These are phyloP conservation scores for Polia nebulosa DNA, from an alignment of 2,888 invertebrate genomes.

Conservation along the genomic window DNA sequence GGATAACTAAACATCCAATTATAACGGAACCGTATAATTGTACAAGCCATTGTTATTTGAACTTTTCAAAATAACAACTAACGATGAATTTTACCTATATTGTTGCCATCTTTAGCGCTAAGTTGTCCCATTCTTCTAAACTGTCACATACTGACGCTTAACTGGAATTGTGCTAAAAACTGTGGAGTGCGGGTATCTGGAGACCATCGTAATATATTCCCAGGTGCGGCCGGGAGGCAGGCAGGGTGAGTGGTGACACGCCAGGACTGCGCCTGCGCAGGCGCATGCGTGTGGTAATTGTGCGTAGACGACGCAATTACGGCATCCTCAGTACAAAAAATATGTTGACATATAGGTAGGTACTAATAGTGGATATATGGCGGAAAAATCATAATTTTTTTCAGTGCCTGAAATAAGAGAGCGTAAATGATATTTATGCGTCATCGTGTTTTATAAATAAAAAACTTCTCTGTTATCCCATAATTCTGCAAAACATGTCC, in stretches of 20 bases:
- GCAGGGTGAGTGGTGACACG: slow-evolving; percentile 24
- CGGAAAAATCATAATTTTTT: slow-evolving; percentile 4
- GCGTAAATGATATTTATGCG: background rate
- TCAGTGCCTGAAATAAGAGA: background rate
- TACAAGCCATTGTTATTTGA: background rate
- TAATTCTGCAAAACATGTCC: background rate
- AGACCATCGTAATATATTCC: slow-evolving; percentile 49
- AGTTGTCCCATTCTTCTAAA: slow-evolving; percentile 19
- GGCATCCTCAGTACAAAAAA: slow-evolving; percentile 19
- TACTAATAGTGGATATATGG: slow-evolving; percentile 4
- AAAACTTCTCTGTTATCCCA: background rate
- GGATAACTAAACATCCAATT: background rate
- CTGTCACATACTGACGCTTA: slow-evolving; percentile 2
- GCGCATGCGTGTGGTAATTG: slow-evolving; percentile 60
- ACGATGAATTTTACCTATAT: slow-evolving; percentile 4
- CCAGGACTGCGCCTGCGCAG: slow-evolving; percentile 26
- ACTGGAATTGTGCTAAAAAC: slow-evolving; percentile 14
- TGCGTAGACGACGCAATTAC: slow-evolving; percentile 46
- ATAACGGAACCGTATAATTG: background rate
- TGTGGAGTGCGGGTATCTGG: slow-evolving; percentile 17
- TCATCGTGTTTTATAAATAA: too few relatives aligned
- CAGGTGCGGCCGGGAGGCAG: slow-evolving; percentile 48
- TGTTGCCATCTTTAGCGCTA: background rate
- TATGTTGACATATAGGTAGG: too few relatives aligned
- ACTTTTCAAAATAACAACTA: slow-evolving; percentile 15